Evolutionary conservation across 2,797 vertebrate species (phyloP), one percentile per base, ranked within the genome.

Genomic region (Babyrousa celebensis): DNA sequence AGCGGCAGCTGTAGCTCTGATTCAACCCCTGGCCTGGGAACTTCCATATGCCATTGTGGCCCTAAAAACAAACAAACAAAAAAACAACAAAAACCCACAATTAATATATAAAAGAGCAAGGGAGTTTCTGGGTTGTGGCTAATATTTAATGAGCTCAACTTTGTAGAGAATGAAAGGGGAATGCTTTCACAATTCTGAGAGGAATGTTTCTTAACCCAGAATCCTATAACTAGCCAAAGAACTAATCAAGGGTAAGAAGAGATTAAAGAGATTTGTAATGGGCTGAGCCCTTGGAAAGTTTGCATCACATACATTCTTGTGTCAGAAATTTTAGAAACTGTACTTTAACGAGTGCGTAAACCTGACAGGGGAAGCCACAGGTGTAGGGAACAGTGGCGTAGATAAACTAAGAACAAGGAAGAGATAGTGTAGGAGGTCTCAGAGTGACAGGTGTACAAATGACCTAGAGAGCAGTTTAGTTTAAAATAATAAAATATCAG

Each of bases 131-230:
- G 15, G 1, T 32, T 21, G 3, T 18, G 65, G 9, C 32, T 82
- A 60, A 52, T 88, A 84, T 32, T 88, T 83, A 95, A 70, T 90
- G 71, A 78, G 21, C 8, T 95, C 29, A 18, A 21, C n/a, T 60
- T 2, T 40, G 4, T 15, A 54, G 36, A 86, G 0, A 21, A 36
- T 77, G 29, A 58, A 6, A n/a, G 36, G 72, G 12, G 14, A 71
- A 14, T 36, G 48, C 40, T 60, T 68, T 93, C 60, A 75, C 14
- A 67, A 58, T 89, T 77, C 63, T 70, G 11, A 63, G 40, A 25
- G 17, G 21, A 75, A 86, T 25, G 6, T 75, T 82, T 67, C n/a
- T 84, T 58, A 74, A 56, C 40, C 10, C 65, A 63, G n/a, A 92
- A 63, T 58, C 63, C 25, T n/a, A 20, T 56, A 85, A 56, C 20